A percentile compares a stretch with the other conserved stretches of the same genome.
These are phyloP conservation scores for Eupelmus urozonus DNA, from an alignment of 2,888 invertebrate genomes.

Conservation along the genomic window DNA sequence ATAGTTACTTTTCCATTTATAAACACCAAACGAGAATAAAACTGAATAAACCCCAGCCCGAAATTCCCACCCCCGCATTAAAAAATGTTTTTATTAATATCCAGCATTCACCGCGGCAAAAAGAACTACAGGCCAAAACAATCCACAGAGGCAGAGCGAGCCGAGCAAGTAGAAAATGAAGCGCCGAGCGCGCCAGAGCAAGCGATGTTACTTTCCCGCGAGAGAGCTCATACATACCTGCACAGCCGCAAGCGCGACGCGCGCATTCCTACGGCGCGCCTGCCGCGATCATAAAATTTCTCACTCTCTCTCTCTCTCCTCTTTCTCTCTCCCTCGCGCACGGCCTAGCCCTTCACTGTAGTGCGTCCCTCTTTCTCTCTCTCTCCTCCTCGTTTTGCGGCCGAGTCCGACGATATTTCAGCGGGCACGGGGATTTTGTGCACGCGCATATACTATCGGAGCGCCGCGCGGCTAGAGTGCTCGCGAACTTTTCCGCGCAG, in stretches of 20 bases:
- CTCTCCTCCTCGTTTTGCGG: constrained; percentile 23
- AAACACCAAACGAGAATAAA: too few species aligned
- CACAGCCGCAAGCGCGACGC: neutral
- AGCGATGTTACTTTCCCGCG: constrained; percentile 30
- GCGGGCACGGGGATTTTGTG: constrained; percentile 43
- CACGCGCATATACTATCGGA: constrained; percentile 48
- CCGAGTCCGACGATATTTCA: constrained; percentile 48
- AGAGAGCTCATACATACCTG: neutral
- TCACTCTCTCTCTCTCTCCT: neutral
- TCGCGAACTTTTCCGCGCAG: constrained; percentile 9
- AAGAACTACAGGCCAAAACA: neutral
- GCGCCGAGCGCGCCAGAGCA: neutral
- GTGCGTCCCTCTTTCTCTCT: constrained; percentile 10
- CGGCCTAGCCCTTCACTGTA: neutral
- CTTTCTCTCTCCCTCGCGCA: neutral
- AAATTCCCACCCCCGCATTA: too few species aligned
- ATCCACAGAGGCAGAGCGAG: neutral
- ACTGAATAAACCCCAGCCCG: too few species aligned
- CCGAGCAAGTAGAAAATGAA: constrained; percentile 36
- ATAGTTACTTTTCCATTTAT: too few species aligned
- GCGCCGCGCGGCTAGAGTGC: neutral
- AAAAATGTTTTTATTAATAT: too few species aligned
- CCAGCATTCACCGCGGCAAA: too few species aligned
- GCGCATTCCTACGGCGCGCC: constrained; percentile 37
- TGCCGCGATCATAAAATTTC: constrained; percentile 51